Evolutionary conservation across 2,888 invertebrate genomes (phyloP), one percentile per base, ranked within the genome.

Genomic region (Mystacides longicornis): DNA sequence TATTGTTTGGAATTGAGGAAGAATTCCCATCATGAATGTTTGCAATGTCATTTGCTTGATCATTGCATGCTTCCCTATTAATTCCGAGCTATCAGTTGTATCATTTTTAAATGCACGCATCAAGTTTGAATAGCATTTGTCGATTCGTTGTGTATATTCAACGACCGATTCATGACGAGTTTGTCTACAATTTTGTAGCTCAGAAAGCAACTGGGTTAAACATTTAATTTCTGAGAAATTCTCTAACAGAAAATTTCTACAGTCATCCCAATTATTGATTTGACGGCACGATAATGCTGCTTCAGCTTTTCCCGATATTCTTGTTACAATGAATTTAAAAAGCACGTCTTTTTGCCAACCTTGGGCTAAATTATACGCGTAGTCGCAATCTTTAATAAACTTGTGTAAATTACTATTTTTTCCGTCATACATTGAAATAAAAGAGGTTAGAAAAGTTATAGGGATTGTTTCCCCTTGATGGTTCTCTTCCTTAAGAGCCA

Each of bases 11-110:
- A 45, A 45, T n/a, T 45, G 45, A n/a, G 45, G 45, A 14, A 45
- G 45, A 14, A 45, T 21, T 45, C 45, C 45, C 16, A 45, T 4
- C 45, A 45, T 45, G 16, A 45, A 45, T 45, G 45, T 21, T 45
- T 45, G 45, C 45, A 45, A 45, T 4, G 45, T 21, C 4, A 11
- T 45, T 21, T 45, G 45, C 20, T 45, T 45, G 4, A 45, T 45
- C 45, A 45, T 45, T 11, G 45, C 45, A 21, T 19, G 20, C 20
- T 45, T 45, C 9, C 45, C 45, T 7, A 45, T 31, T 11, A 31
- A 3, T 27, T 49, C 19, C n/a, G 14, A 16, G 23, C n/a, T 11
- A 20, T 49, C n/a, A 16, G 11, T 19, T 27, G 33, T 49, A 3
- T 31, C 27, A 19, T 49, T 49, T 11, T 31, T 19, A 7, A 45